These are phyloP conservation scores for Camelus bactrianus DNA, from an alignment of 2,113 vertebrate genomes.

Conservation along the genomic window DNA sequence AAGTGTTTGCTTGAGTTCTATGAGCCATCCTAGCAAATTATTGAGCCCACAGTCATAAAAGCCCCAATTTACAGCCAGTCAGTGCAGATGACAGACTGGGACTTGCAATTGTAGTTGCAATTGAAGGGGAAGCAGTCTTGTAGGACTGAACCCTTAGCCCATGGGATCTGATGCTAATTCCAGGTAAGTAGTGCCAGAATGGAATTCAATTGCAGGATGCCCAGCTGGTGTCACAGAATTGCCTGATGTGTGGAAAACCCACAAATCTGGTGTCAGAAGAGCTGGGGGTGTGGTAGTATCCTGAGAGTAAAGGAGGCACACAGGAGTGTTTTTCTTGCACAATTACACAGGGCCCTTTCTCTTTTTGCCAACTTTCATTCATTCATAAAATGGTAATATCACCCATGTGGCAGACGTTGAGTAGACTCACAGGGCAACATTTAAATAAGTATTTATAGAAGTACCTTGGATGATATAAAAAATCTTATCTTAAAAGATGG, in stretches of 20 bases:
- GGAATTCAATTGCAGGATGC: not conserved
- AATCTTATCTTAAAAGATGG: no score
- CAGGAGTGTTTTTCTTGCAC: not conserved
- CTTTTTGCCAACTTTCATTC: not conserved
- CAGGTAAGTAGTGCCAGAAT: not conserved
- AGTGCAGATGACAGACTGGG: not conserved
- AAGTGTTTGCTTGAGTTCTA: not conserved
- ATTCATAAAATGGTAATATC: not conserved
- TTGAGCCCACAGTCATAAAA: not conserved
- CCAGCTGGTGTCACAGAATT: not conserved
- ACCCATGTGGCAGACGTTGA: not conserved
- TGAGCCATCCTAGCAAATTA: no score
- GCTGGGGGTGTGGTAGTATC: not conserved
- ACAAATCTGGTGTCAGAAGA: not conserved
- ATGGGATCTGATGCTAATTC: not conserved
- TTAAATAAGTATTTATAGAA: not conserved
- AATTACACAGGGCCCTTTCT: not conserved
- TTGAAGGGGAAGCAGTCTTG: not conserved
- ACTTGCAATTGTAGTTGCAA: not conserved
- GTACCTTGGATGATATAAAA: not conserved
- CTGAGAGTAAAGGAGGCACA: not conserved
- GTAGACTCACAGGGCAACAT: not conserved
- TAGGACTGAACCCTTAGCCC: not conserved
- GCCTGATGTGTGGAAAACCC: not conserved
- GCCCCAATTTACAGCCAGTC: not conserved